Base-by-base conservation (phyloP, 2,113 vertebrate genomes). In the Chaetorhynchus papuensis region DNA sequence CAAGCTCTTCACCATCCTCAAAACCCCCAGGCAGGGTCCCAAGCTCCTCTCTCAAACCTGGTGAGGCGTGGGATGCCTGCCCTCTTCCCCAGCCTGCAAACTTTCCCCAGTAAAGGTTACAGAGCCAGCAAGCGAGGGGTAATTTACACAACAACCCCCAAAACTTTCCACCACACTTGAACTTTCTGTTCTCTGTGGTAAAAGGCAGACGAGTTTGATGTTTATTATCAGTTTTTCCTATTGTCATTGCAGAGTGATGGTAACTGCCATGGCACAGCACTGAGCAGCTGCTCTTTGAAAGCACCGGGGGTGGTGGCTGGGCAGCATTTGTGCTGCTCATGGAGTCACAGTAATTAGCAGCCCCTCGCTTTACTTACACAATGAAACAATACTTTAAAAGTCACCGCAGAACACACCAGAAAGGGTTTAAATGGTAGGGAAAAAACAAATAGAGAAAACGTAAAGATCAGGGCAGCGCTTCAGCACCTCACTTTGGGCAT, bases 271-370 rank as follows among this genome's bases (percentile, higher is more conserved):
- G 69, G 72, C 93, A 19, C n/a, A 90, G 77, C 9, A 2, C 41
- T 28, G 23, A 20, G 84, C 92, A 94, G 37, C 89, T 97, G 75
- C 65, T 81, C 92, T 97, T 93, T 96, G 91, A 96, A 93, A 97
- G 22, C 49, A 65, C 76, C 13, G 9, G 45, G 50, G 91, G 45
- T 15, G 68, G 83, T 94, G 90, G 92, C 21, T 71, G 92, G 68
- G 66, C 79, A 39, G 49, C 9, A 63, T 19, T 76, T 39, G 60
- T 23, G 79, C 24, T 88, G 94, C 87, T 93, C 52, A 4, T 17
- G 86, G 33, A 72, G 44, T 54, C 85, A 66, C 68, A 30, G 74
- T 7, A 69, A 91, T 93, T 53, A 93, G 56, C 85, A 87, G 28
- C 80, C 18, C 45, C 84, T 94, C 15, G 1, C 71, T 83, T 47